Evolutionary conservation across 2,797 vertebrate species (phyloP), one percentile per base, ranked within the genome.

Genomic region (Etheostoma nigrum): DNA sequence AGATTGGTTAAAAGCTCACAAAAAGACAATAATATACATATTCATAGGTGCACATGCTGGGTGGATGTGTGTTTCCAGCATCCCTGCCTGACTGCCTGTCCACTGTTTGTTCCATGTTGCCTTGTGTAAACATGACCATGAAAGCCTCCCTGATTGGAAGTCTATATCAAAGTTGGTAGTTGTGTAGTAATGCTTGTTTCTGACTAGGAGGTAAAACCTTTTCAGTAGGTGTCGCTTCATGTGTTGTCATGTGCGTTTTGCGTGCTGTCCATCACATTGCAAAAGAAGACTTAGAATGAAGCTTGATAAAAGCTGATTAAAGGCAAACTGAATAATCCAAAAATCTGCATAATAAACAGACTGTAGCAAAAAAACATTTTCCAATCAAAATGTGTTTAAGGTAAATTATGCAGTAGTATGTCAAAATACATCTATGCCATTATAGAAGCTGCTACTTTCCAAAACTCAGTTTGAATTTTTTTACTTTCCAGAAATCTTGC

Each of bases 11-110:
- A 40, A 81, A 71, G 55, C 68, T 71, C 53, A 64, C 63, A 67
- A 30, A 78, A 81, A 59, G n/a, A 66, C 8, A 40, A 51, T 63
- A 49, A 67, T 58, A 78, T 66, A 49, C 74, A 81, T 79, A 84
- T 81, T 71, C 58, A 84, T 51, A 19, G 48, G n/a, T 78, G 61
- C 71, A 61, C 14, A 2, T 66, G 67, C 5, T 77, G 52, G 64
- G 61, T 63, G 8, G 15, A 15, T 19, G 48, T 14, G 61, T 60
- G 55, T 71, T 77, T 53, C 44, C 18, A 57, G 63, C 16, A 11
- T 66, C 12, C 2, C 47, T 36, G 76, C 19, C 18, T 66, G 44
- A 6, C 51, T 47, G 44, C 9, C 12, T 55, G 64, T 70, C 72
- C 72, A 36, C 1, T 33, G 67, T 71, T 61, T 59, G 44, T 47